A percentile compares a stretch with the other conserved stretches of the same genome.
Conservation (phyloP, 2,113 vertebrate species). For the Equus quagga region DNA sequence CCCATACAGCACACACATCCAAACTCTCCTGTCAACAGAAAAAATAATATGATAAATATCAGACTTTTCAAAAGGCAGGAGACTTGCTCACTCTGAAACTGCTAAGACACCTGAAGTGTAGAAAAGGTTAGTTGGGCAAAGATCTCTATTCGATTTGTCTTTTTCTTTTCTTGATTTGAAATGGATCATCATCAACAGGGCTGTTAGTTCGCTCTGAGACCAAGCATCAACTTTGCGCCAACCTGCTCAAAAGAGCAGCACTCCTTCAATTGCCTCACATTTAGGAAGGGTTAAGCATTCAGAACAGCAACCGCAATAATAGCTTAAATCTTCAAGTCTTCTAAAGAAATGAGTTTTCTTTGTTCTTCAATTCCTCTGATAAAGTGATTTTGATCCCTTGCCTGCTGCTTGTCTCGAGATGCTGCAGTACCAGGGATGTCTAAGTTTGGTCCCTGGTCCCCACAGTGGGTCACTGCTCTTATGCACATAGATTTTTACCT, state of each 20-base stretch:
- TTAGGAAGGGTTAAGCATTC: neutral
- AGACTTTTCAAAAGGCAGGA: neutral
- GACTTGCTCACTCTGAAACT: neutral
- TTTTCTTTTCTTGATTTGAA: slow-evolving; percentile 5
- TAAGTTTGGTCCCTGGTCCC: neutral
- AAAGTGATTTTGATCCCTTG: neutral
- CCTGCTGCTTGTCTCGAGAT: neutral
- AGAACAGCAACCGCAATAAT: neutral
- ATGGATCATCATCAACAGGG: neutral
- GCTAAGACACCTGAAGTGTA: neutral
- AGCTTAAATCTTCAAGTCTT: neutral
- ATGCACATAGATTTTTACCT: neutral
- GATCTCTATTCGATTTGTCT: neutral
- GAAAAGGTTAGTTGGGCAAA: neutral
- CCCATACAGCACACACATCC: neutral
- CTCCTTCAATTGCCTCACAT: neutral
- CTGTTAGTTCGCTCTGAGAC: neutral
- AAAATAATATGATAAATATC: neutral
- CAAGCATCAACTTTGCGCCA: neutral
- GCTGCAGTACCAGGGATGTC: neutral
- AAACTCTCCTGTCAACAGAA: neutral
- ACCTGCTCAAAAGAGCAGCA: neutral
- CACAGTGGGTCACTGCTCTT: neutral
- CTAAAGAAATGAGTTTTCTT: neutral
- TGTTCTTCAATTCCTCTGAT: neutral